Base-by-base conservation (phyloP, 2,888 invertebrate genomes). In the Chrysopilus asiliformis region DNA sequence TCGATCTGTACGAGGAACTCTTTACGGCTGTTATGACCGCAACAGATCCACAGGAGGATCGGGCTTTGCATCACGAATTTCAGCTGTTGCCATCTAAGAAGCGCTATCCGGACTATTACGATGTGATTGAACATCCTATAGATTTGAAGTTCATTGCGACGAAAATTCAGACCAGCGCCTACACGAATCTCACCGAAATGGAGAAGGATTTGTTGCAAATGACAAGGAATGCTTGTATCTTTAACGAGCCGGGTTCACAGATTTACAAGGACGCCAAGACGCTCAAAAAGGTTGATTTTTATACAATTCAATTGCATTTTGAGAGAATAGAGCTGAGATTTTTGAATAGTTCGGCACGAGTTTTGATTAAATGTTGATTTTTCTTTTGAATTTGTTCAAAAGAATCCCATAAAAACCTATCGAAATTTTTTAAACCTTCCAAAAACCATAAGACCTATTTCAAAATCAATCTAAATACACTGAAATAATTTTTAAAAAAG, bases 231-330 rank as follows among this genome's bases (percentile, higher is more conserved):
- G 97, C 97, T 0, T 94, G 93, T 56, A 70, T 77, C 13, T 98
- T 93, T 56, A 97, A 97, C 58, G 95, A 95, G 55, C 91, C 97
- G 0, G 91, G 91, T 3, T 94, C 94, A 10, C 82, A 83, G 57
- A 94, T 97, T 49, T 95, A 93, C 57, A 93, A 90, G 63, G 91
- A 94, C 63, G 93, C 95, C 2, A 89, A 87, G 55, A 70, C 78
- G 16, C 64, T 97, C 36, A 84, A 86, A 55, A 87, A 84, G 70
- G 76, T 85, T 22, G 9, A 13, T n/a, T n/a, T 10, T 22, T 22
- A 22, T 7, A 7, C 10, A 22, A 22, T 8, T 22, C 22, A 22
- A 22, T 8, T 22, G 22, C 10, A 22, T 22, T 22, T 22, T 22
- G 10, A 10, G 7, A 22, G 10, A 45, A 68, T 72, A 34, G 55